Conservation (phyloP, 2,797 vertebrate species). For the Philypnodon macrostomus region DNA sequence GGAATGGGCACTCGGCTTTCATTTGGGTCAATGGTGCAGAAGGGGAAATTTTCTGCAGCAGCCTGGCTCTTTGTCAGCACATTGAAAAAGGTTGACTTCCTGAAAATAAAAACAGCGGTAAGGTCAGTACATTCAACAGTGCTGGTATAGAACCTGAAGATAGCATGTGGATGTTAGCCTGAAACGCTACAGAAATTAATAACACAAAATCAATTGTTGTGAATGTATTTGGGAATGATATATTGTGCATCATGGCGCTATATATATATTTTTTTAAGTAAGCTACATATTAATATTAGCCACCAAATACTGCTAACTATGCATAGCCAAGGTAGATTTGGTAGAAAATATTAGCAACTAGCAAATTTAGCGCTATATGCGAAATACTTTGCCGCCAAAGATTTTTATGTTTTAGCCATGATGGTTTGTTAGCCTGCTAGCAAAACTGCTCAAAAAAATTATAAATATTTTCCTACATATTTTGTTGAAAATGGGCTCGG, state of each 20-base stretch:
- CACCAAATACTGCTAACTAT: neutral
- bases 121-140: constrained; percentile 57
- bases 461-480: too few relatives aligned
- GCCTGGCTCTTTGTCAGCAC: constrained; percentile 92
- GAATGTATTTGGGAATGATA: too few relatives aligned
- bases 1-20: constrained; percentile 94
- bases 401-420: too few relatives aligned
- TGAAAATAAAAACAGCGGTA: constrained; percentile 77
- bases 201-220: neutral
- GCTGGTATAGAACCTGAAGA: constrained; percentile 25
- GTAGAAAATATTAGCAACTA: neutral
- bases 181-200: constrained; percentile 41
- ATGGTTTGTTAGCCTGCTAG: too few relatives aligned
- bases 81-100: constrained; percentile 96
- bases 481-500: too few relatives aligned
- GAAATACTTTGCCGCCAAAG: too few relatives aligned
- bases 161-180: constrained; percentile 24
- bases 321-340: neutral
- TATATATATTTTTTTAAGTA: too few relatives aligned
- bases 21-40: constrained; percentile 96
- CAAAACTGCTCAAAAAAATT: too few relatives aligned
- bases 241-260: too few relatives aligned
- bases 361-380: too few relatives aligned
- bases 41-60: constrained; percentile 92
- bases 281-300: neutral